Evolutionary conservation across 2,888 invertebrate genomes (phyloP).

Genomic region (Drosophila birchii): DNA sequence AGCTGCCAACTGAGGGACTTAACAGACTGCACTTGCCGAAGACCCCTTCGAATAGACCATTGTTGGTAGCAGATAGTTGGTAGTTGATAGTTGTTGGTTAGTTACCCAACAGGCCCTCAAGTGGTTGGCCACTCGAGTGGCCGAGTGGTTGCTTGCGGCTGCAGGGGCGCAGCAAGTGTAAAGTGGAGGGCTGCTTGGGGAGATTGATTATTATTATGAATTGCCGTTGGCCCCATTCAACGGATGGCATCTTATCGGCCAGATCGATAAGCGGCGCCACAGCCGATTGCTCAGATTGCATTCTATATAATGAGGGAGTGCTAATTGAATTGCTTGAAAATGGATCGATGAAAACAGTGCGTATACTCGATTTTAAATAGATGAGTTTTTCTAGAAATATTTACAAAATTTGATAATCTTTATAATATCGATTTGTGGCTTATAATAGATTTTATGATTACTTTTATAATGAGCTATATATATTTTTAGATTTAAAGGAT

Average conservation of each 20-base stretch:
- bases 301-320: background rate
- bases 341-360: background rate
- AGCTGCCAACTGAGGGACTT: conserved; percentile 3
- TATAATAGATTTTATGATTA: background rate
- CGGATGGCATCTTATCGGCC: conserved; percentile 33
- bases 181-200: background rate
- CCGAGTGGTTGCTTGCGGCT: background rate
- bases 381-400: background rate
- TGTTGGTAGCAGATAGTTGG: conserved; percentile 5
- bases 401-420: background rate
- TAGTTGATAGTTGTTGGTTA: conserved; percentile 8
- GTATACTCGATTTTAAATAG: background rate
- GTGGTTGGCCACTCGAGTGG: conserved; percentile 22
- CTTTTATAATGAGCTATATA: background rate
- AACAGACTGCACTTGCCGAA: conserved; percentile 50
- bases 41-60: conserved; percentile 5
- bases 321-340: background rate
- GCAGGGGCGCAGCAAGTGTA: background rate
- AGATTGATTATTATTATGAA: conserved; percentile 24
- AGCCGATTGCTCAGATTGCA: conserved; percentile 21
- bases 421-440: background rate
- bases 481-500: background rate
- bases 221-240: conserved; percentile 17
- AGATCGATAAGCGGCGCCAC: conserved; percentile 29
- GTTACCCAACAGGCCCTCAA: conserved; percentile 34